These are phyloP conservation scores for Drosophila bunnanda DNA, from an alignment of 2,888 invertebrate genomes.

Conservation along the genomic window DNA sequence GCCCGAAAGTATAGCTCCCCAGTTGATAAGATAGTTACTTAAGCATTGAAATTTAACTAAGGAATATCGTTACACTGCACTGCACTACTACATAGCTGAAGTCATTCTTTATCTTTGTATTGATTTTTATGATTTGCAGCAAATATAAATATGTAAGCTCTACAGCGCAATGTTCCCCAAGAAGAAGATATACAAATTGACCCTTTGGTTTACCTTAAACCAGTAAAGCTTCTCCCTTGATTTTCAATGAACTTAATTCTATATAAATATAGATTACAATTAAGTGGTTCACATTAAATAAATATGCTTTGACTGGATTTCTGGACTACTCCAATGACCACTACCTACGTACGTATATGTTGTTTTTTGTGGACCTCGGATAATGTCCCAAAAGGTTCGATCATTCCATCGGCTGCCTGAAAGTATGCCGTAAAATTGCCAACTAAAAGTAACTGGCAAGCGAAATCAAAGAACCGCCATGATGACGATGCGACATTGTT, in stretches of 20 bases:
- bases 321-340: background rate
- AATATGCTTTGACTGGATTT: background rate
- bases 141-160: background rate
- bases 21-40: background rate
- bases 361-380: background rate
- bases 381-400: constrained; percentile 11
- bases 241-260: background rate
- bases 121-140: background rate
- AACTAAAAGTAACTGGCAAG: constrained; percentile 46
- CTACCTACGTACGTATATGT: background rate
- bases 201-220: background rate
- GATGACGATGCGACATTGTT: constrained; percentile 62
- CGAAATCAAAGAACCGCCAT: constrained; percentile 43
- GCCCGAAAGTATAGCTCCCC: constrained; percentile 53
- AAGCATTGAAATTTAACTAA: background rate
- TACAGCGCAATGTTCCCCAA: background rate
- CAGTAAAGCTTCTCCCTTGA: background rate
- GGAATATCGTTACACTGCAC: background rate
- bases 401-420: constrained; percentile 54
- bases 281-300: background rate
- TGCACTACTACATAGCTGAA: background rate
- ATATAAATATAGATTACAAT: no score
- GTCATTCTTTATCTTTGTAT: background rate
- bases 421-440: constrained; percentile 62
- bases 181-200: no score